Conservation (phyloP, 2,888 invertebrate genomes). For the Psylliodes chrysocephalus region DNA sequence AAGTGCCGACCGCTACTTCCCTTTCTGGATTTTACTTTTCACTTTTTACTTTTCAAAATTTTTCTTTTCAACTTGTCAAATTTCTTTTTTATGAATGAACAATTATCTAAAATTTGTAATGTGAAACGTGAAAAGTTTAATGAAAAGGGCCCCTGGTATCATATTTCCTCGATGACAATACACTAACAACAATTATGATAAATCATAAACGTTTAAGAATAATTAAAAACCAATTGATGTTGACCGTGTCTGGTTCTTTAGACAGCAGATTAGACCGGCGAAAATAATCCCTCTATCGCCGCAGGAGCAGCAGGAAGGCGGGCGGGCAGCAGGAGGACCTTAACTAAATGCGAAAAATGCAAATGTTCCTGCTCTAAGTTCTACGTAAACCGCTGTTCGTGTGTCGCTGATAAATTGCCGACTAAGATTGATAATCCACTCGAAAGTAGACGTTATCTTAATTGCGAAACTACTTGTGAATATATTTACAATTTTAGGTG, state of each 20-base stretch:
- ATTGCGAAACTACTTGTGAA: conserved; percentile 17
- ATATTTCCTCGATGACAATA: too few relatives aligned
- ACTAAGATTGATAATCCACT: conserved; percentile 20
- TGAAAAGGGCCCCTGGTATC: too few relatives aligned
- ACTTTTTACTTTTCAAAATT: too few relatives aligned
- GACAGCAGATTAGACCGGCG: not conserved
- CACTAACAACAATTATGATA: too few relatives aligned
- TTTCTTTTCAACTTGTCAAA: too few relatives aligned
- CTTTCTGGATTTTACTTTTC: too few relatives aligned
- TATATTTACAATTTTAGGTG: conserved; percentile 19
- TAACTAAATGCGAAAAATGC: conserved; percentile 4
- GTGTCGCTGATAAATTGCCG: conserved; percentile 20
- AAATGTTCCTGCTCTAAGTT: conserved; percentile 6
- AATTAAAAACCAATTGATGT: too few relatives aligned
- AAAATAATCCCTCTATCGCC: not conserved
- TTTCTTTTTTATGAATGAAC: too few relatives aligned
- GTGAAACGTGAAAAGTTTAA: too few relatives aligned
- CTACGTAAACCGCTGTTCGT: conserved; percentile 13
- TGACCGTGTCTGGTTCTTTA: not conserved
- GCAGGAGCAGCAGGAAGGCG: not conserved
- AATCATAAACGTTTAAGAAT: too few relatives aligned
- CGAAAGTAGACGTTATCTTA: conserved; percentile 18
- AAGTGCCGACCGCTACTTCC: too few relatives aligned
- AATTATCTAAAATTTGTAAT: too few relatives aligned
- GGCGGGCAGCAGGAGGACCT: not conserved